A percentile compares a stretch with the other conserved stretches of the same genome.
Evolutionary conservation across 2,113 vertebrate species (phyloP).

Genomic region (Dryoscopus gambensis): DNA sequence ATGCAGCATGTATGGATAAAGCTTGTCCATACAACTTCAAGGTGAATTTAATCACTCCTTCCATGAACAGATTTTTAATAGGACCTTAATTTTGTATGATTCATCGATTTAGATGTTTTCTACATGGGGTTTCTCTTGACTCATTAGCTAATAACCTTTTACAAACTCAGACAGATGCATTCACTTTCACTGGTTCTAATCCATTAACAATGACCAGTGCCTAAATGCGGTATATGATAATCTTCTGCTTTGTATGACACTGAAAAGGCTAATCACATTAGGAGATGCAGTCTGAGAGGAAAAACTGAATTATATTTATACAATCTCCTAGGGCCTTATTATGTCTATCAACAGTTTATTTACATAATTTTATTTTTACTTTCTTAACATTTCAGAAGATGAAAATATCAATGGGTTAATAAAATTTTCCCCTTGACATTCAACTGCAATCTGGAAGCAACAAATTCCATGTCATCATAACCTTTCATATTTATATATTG

Average conservation of each 20-base stretch:
- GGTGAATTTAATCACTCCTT: constrained; percentile 1
- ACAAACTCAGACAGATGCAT: constrained; percentile 20
- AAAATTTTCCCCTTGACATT: not conserved
- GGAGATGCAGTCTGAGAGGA: constrained; percentile 8
- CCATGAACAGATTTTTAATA: not conserved
- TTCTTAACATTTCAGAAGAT: not conserved
- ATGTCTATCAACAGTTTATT: not conserved
- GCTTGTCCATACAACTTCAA: not conserved
- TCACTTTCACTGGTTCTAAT: constrained; percentile 26
- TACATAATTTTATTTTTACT: not conserved
- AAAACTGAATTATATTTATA: constrained; percentile 11
- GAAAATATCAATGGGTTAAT: not conserved
- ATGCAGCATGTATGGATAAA: not conserved
- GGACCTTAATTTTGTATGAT: not conserved
- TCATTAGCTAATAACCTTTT: constrained; percentile 6
- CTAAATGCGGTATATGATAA: constrained; percentile 59
- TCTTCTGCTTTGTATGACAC: constrained; percentile 4
- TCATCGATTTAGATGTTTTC: not conserved
- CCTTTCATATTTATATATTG: not conserved
- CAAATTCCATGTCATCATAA: not conserved
- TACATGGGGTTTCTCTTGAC: not conserved
- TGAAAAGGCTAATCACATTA: constrained; percentile 49
- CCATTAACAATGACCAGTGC: constrained; percentile 2
- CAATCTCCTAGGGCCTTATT: not conserved
- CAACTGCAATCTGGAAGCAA: not conserved